Evolutionary conservation across 2,113 vertebrate genomes (phyloP).

Genomic region (Peromyscus polionotus): DNA sequence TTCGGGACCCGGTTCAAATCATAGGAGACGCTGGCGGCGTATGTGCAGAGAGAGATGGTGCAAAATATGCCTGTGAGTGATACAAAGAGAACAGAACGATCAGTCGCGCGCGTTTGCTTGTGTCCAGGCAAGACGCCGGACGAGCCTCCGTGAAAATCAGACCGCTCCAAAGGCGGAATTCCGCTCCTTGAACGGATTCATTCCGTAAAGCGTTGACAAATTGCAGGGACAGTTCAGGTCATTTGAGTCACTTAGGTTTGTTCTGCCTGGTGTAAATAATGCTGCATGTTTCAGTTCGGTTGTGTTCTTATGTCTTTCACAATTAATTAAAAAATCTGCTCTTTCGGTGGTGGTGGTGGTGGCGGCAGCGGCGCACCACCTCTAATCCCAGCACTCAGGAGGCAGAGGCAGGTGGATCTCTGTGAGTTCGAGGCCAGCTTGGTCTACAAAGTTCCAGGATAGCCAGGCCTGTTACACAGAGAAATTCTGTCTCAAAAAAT

Average conservation of each 20-base stretch:
- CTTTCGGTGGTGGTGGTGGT: too few relatives aligned
- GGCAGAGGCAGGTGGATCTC: too few relatives aligned
- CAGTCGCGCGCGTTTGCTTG: not conserved
- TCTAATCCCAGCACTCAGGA: too few relatives aligned
- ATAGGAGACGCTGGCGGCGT: constrained; percentile 92
- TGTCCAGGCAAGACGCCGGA: not conserved
- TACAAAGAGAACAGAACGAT: constrained; percentile 38
- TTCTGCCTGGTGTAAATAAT: not conserved
- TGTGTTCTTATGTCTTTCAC: not conserved
- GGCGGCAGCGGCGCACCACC: too few relatives aligned
- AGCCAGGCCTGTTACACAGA: too few relatives aligned
- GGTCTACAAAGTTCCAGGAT: too few relatives aligned
- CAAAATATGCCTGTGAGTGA: constrained; percentile 92
- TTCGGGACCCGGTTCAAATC: constrained; percentile 92
- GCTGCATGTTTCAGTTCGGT: not conserved
- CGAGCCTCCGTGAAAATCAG: constrained; percentile 8
- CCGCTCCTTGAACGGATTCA: constrained; percentile 41
- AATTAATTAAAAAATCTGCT: too few relatives aligned
- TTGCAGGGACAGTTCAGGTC: not conserved
- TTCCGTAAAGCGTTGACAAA: constrained; percentile 11
- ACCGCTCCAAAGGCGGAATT: not conserved
- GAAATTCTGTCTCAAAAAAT: too few relatives aligned
- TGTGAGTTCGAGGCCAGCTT: too few relatives aligned
- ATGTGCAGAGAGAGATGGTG: constrained; percentile 93
- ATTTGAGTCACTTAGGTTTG: not conserved